Conservation (phyloP, 2,113 vertebrate genomes). For the Malurus alboscapulatus region DNA sequence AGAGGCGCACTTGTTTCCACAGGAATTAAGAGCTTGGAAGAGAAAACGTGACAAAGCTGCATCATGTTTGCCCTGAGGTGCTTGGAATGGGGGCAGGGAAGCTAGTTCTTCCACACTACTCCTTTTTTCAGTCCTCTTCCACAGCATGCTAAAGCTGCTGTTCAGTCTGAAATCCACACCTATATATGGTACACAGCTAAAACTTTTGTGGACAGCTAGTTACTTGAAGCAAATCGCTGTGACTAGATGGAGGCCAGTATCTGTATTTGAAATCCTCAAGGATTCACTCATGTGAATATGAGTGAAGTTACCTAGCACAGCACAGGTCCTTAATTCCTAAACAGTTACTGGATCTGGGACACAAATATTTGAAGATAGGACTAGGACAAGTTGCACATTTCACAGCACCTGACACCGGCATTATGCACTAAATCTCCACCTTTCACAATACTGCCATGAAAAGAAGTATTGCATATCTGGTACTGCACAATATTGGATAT, state of each 20-base stretch:
- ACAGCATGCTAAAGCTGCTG: neutral
- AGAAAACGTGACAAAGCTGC: neutral
- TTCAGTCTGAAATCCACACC: neutral
- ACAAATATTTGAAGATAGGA: neutral
- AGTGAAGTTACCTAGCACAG: neutral
- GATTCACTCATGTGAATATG: rapidly evolving
- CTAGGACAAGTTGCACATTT: neutral
- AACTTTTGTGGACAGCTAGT: neutral
- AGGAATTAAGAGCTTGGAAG: neutral
- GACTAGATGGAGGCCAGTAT: neutral
- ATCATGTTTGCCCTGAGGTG: neutral
- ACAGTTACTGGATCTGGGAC: neutral
- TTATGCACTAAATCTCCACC: neutral
- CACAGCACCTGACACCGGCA: neutral
- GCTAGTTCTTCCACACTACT: neutral
- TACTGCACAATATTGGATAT: neutral
- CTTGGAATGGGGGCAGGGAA: neutral
- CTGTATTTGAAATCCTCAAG: neutral
- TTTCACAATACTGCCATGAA: neutral
- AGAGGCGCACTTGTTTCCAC: neutral
- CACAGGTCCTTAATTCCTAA: neutral
- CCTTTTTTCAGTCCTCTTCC: neutral
- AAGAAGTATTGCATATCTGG: neutral
- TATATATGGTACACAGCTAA: neutral
- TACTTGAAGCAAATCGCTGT: neutral